Conservation (phyloP, 2,113 vertebrate genomes). For the Sylvietta virens region DNA sequence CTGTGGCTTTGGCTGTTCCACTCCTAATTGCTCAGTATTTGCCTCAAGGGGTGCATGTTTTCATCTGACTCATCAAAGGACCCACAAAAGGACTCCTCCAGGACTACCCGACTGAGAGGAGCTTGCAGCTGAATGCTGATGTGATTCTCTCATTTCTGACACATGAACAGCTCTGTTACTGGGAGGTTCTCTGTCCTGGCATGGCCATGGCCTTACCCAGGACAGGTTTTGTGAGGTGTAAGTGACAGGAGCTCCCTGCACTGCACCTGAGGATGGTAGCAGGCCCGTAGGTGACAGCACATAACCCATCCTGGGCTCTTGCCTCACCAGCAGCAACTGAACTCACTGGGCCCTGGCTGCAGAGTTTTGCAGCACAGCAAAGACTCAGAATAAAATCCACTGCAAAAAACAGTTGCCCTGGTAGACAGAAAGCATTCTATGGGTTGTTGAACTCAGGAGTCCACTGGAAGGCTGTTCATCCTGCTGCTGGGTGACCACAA, state of each 20-base stretch:
- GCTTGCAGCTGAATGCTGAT: background rate
- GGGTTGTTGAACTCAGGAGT: background rate
- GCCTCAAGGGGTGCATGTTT: background rate
- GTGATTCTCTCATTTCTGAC: background rate
- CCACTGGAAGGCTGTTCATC: background rate
- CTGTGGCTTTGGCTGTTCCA: background rate
- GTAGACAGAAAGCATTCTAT: background rate
- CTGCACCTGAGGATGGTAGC: background rate
- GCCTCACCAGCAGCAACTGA: background rate
- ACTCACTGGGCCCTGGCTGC: background rate
- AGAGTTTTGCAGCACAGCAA: background rate
- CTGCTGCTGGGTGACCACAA: background rate
- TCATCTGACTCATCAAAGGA: background rate
- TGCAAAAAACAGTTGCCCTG: background rate
- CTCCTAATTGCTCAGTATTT: background rate
- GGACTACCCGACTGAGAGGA: background rate
- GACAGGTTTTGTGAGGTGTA: background rate
- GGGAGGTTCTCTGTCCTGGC: background rate
- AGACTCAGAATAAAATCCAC: background rate
- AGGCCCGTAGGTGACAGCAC: background rate
- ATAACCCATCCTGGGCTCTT: background rate
- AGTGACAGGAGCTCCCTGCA: background rate
- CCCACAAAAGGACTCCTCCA: background rate
- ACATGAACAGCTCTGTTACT: background rate
- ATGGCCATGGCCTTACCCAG: background rate